Conservation (phyloP, 2,797 vertebrate genomes). For the Cryptoblepharus egeriae region DNA sequence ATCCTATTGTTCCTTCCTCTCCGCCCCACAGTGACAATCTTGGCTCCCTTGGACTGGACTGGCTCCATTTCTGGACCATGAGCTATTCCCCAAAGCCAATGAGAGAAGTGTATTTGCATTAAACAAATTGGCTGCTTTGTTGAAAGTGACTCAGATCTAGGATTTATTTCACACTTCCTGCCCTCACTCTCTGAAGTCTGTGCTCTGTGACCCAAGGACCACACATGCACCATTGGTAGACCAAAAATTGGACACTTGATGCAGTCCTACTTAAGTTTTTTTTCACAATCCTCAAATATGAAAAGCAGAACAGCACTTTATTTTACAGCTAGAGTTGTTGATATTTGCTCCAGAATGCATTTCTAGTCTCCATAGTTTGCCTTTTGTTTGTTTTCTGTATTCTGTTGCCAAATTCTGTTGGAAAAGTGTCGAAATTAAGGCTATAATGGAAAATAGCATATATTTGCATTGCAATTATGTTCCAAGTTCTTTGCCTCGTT, state of each 20-base stretch:
- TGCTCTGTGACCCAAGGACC: neutral
- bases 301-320: neutral
- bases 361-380: neutral
- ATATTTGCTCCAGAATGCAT: neutral
- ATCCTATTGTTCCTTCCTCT: constrained; percentile 70
- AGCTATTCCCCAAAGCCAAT: constrained; percentile 58
- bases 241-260: neutral
- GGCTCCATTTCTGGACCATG: constrained; percentile 68
- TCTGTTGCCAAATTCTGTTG: neutral
- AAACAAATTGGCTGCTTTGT: constrained; percentile 49
- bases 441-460: too few relatives aligned
- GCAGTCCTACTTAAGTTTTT: neutral
- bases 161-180: constrained; percentile 24
- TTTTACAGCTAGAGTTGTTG: neutral
- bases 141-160: constrained; percentile 48
- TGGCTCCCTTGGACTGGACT: constrained; percentile 72
- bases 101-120: constrained; percentile 49
- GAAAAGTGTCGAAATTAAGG: neutral
- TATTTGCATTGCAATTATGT: neutral
- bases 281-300: neutral
- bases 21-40: constrained; percentile 15
- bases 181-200: constrained; percentile 10
- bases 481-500: neutral
- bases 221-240: constrained; percentile 35
- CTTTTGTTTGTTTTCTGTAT: too few relatives aligned